Conservation (phyloP, 2,797 vertebrate genomes). For the Tauraco hartlaubi region DNA sequence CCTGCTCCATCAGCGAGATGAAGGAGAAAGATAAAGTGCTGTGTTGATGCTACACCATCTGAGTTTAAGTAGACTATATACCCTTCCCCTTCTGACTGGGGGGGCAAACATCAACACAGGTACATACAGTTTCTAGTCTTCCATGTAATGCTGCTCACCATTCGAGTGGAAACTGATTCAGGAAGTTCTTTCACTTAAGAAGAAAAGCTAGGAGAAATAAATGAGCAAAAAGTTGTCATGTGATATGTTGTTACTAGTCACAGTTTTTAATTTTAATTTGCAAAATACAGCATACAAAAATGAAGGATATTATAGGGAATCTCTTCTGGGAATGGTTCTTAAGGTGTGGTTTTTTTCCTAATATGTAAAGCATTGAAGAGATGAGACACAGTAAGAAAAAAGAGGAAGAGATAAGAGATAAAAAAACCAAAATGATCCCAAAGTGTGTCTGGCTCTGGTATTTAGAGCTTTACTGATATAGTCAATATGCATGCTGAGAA, state of each 20-base stretch:
- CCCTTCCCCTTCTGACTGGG: neutral
- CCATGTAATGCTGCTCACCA: neutral
- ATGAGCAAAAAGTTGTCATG: neutral
- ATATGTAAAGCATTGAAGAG: neutral
- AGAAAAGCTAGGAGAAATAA: neutral
- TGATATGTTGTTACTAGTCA: neutral
- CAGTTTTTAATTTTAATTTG: neutral
- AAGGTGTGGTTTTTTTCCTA: neutral
- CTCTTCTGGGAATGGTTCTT: neutral
- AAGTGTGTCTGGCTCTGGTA: neutral
- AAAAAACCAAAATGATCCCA: no score
- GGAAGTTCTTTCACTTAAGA: neutral
- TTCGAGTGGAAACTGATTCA: neutral
- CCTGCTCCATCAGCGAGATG: neutral
- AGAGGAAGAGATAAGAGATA: neutral
- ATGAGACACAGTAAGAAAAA: neutral
- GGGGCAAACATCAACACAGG: neutral
- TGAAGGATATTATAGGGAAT: neutral
- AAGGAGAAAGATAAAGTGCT: constrained; percentile 11
- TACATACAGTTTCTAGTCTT: neutral
- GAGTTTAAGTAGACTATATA: neutral
- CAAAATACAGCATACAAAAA: neutral
- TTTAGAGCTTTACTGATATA: neutral
- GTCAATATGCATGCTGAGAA: neutral
- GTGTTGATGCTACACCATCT: neutral